phyloP scores from a whole-genome alignment of 2,888 invertebrate species.

The Dynastes maya region DNA sequence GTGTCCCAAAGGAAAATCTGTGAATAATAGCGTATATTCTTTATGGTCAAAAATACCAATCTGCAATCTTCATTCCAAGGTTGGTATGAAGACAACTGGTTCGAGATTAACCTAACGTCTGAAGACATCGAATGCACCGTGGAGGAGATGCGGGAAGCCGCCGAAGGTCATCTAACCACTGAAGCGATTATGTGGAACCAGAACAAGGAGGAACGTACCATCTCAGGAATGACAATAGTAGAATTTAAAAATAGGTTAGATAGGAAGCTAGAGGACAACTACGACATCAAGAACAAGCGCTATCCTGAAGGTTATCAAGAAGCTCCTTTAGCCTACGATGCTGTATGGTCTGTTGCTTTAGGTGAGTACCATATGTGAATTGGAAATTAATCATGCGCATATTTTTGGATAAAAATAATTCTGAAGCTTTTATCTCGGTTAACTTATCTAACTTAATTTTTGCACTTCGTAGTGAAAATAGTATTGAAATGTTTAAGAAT shows the following conservation, averaged over 20 bases:
- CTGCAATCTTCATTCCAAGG: conserved; percentile 72
- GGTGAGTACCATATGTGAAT: conserved; percentile 71
- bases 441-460: no score
- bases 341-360: conserved; percentile 98
- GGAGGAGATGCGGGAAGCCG: conserved; percentile 94
- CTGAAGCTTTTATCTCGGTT: no score
- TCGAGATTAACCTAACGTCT: conserved; percentile 87
- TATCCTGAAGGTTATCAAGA: conserved; percentile 97
- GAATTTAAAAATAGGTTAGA: conserved; percentile 92
- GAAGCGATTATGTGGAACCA: conserved; percentile 99
- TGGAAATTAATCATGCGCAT: no score
- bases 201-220: conserved; percentile 90
- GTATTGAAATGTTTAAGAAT: no score
- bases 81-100: conserved; percentile 99
- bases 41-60: neutral
- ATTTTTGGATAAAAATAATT: no score
- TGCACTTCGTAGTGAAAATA: no score
- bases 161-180: conserved; percentile 98
- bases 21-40: no score
- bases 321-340: conserved; percentile 98
- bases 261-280: conserved; percentile 83
- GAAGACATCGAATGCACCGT: conserved; percentile 94
- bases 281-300: conserved; percentile 88
- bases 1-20: neutral
- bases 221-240: conserved; percentile 96